Percentiles rank a stretch among this genome's conserved stretches.
These are phyloP conservation scores for Crocuta crocuta DNA, from an alignment of 2,113 vertebrate genomes.

Conservation along the genomic window DNA sequence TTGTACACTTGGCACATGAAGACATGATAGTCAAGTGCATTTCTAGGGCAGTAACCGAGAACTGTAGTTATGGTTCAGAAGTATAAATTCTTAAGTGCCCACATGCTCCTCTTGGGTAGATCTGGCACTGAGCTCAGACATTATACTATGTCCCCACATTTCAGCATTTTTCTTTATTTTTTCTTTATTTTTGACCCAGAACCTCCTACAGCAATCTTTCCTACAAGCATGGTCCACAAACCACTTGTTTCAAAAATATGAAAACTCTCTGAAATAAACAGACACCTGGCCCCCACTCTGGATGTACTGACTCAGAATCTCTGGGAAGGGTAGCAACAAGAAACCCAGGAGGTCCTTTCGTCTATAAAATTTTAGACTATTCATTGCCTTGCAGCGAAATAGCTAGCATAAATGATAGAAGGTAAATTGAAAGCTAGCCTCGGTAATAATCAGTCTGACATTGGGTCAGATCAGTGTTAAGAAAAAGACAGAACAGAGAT, in stretches of 20 bases:
- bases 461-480: neutral
- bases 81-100: neutral
- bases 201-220: neutral
- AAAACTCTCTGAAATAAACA: slow-evolving; percentile 16
- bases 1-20: neutral
- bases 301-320: neutral
- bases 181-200: neutral
- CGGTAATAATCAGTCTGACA: neutral
- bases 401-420: slow-evolving; percentile 17
- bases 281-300: neutral
- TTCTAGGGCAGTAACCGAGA: neutral
- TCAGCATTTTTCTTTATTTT: neutral
- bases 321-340: neutral
- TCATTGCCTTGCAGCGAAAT: neutral
- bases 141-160: neutral
- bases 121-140: neutral
- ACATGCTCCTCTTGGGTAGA: neutral
- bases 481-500: slow-evolving; percentile 18
- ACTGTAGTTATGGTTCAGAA: neutral
- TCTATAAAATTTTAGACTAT: neutral
- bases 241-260: neutral
- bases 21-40: neutral
- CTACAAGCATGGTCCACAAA: neutral
- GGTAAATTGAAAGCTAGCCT: neutral
- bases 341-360: neutral